Conservation (phyloP, 2,797 vertebrate genomes). For the Arrhamphus sclerolepis region DNA sequence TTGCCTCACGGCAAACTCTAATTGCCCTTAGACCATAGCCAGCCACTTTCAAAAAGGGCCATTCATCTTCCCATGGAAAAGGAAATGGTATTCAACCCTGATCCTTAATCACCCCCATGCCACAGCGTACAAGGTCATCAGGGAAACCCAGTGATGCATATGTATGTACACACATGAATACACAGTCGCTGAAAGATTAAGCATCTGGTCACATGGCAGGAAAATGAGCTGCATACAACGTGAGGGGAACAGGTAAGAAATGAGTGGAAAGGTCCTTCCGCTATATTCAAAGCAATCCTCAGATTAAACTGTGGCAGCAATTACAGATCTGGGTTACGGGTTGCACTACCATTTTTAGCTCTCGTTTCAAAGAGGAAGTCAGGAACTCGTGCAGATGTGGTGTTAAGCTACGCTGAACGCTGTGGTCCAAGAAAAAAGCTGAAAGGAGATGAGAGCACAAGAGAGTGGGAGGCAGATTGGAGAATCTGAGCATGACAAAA, state of each 20-base stretch:
- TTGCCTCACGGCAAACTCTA: constrained; percentile 77
- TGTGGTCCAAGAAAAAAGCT: constrained; percentile 46
- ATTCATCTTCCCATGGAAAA: constrained; percentile 81
- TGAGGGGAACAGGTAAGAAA: constrained; percentile 18
- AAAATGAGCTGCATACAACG: not conserved
- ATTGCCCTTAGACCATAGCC: constrained; percentile 78
- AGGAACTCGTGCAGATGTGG: constrained; percentile 44
- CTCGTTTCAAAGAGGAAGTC: constrained; percentile 60
- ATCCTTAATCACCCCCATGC: constrained; percentile 83
- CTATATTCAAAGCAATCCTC: constrained; percentile 21
- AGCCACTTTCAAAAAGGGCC: constrained; percentile 79
- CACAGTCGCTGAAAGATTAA: not conserved
- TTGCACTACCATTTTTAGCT: constrained; percentile 49
- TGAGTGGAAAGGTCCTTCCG: constrained; percentile 17
- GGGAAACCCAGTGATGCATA: constrained; percentile 62
- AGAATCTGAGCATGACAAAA: constrained; percentile 8
- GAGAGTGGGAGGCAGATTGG: not conserved
- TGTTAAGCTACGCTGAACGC: constrained; percentile 37
- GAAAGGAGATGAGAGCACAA: constrained; percentile 52
- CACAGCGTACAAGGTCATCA: constrained; percentile 79
- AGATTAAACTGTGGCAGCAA: constrained; percentile 46
- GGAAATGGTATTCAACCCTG: constrained; percentile 78
- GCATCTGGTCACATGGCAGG: not conserved
- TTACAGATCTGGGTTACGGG: constrained; percentile 48
- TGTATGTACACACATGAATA: not conserved